A percentile compares a stretch with the other conserved stretches of the same genome.
Evolutionary conservation across 2,113 vertebrate species (phyloP).

Genomic region (Pampusana beccarii): DNA sequence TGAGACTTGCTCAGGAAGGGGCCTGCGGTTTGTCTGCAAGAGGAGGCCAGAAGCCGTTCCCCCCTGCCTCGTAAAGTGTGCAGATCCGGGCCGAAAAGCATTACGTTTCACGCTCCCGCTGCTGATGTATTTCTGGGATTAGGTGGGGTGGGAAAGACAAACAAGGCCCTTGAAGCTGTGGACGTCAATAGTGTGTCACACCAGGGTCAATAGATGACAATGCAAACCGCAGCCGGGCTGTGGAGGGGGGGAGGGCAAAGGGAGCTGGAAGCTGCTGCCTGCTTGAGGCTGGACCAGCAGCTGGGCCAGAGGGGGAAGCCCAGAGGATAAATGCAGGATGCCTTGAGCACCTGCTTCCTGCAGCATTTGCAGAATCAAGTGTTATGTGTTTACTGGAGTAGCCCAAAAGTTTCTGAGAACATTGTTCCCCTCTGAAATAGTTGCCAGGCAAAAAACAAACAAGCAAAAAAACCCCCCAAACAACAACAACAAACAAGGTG

Average conservation of each 20-base stretch:
- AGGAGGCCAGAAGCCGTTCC: not conserved
- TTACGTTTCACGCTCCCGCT: fast-evolving
- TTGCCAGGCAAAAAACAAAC: not conserved
- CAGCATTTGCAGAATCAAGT: fast-evolving
- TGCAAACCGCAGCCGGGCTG: not conserved
- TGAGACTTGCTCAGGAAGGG: fast-evolving
- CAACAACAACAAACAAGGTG: not conserved
- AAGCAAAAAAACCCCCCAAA: too few species aligned
- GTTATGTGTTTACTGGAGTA: not conserved
- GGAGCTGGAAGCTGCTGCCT: not conserved
- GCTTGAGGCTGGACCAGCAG: not conserved
- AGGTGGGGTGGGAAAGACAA: conserved; percentile 8
- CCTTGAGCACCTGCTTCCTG: not conserved
- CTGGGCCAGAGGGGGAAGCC: not conserved
- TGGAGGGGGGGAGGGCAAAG: fast-evolving
- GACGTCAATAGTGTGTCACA: not conserved
- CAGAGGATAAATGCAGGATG: fast-evolving
- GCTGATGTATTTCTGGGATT: not conserved
- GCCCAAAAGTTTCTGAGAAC: not conserved
- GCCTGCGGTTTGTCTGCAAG: too few species aligned
- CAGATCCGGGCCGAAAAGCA: fast-evolving
- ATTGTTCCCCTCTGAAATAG: not conserved
- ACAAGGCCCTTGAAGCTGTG: not conserved
- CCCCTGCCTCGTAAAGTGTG: too few species aligned
- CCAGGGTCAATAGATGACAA: not conserved